phyloP scores from a whole-genome alignment of 2,888 invertebrate genomes.

The Epicampocera succincta region DNA sequence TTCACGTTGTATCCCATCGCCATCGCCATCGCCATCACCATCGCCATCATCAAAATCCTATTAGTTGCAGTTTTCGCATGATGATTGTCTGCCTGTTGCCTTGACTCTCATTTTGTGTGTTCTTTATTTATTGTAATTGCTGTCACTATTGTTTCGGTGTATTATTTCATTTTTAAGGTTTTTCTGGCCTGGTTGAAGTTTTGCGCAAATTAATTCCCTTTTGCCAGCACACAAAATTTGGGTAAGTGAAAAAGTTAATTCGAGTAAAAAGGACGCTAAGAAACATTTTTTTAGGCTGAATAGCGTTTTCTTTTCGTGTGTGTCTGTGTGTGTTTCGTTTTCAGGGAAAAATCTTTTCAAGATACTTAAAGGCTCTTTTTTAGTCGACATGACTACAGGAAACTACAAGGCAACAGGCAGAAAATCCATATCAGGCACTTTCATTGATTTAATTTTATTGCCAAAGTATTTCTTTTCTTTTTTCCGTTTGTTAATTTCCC shows the following conservation, averaged over 20 bases:
- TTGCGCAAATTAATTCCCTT: slow-evolving; percentile 69
- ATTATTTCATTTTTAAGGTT: slow-evolving; percentile 46
- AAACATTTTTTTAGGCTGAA: too few relatives aligned
- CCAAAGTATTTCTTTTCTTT: too few relatives aligned
- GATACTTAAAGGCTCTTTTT: too few relatives aligned
- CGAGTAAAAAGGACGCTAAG: neutral
- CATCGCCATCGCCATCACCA: slow-evolving; percentile 1
- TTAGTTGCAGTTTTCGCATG: slow-evolving; percentile 73
- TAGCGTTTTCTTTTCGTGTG: too few relatives aligned
- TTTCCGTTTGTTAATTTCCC: too few relatives aligned
- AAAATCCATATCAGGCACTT: too few relatives aligned
- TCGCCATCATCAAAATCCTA: slow-evolving; percentile 77
- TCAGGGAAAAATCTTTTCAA: too few relatives aligned
- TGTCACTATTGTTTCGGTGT: slow-evolving; percentile 11
- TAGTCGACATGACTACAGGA: too few relatives aligned
- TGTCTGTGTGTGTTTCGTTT: too few relatives aligned
- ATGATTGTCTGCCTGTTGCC: slow-evolving; percentile 31
- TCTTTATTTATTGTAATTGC: slow-evolving; percentile 2
- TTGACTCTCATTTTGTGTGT: slow-evolving; percentile 13
- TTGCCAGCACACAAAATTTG: slow-evolving; percentile 22
- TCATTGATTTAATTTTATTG: too few relatives aligned
- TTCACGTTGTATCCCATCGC: neutral
- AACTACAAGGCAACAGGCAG: too few relatives aligned
- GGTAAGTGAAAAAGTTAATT: slow-evolving; percentile 19
- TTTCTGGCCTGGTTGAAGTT: slow-evolving; percentile 17